A percentile compares a stretch with the other conserved stretches of the same genome.
Evolutionary conservation across 2,888 invertebrate genomes (phyloP).

Genomic region (Macrosiphum euphorbiae): DNA sequence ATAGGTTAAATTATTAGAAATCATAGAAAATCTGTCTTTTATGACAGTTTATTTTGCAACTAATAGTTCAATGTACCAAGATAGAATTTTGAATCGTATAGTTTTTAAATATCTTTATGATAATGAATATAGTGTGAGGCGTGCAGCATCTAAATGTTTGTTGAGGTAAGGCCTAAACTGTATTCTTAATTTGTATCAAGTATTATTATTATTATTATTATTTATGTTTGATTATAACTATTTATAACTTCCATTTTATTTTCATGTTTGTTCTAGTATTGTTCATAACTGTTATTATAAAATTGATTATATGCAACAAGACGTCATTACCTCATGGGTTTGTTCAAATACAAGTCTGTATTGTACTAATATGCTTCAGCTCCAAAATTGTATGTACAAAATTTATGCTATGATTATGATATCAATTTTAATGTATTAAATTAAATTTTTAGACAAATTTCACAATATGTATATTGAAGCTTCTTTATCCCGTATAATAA

Average conservation of each 20-base stretch:
- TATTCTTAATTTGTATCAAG: slow-evolving; percentile 4
- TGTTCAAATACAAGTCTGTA: slow-evolving; percentile 47
- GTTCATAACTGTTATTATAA: slow-evolving; percentile 59
- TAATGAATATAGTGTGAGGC: slow-evolving; percentile 83
- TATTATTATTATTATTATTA: slow-evolving; percentile 7
- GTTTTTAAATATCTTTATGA: slow-evolving; percentile 79
- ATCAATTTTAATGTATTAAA: not conserved
- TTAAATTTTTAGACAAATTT: slow-evolving; percentile 27
- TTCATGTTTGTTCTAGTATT: slow-evolving; percentile 32
- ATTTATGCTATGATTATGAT: not conserved
- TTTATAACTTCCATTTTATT: not conserved
- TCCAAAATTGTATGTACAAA: slow-evolving; percentile 56
- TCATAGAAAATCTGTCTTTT: slow-evolving; percentile 76
- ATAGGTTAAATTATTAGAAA: slow-evolving; percentile 77
- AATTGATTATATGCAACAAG: slow-evolving; percentile 62
- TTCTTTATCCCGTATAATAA: slow-evolving; percentile 49
- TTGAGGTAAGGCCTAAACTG: slow-evolving; percentile 73
- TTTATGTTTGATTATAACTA: not conserved
- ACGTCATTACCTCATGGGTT: slow-evolving; percentile 54
- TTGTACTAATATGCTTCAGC: slow-evolving; percentile 50
- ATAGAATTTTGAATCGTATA: slow-evolving; percentile 75
- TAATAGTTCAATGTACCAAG: slow-evolving; percentile 73
- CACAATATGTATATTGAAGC: slow-evolving; percentile 47
- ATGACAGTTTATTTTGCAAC: slow-evolving; percentile 74
- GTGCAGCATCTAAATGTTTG: slow-evolving; percentile 79